Conservation (phyloP, 2,113 vertebrate species). For the Symphodus melops region DNA sequence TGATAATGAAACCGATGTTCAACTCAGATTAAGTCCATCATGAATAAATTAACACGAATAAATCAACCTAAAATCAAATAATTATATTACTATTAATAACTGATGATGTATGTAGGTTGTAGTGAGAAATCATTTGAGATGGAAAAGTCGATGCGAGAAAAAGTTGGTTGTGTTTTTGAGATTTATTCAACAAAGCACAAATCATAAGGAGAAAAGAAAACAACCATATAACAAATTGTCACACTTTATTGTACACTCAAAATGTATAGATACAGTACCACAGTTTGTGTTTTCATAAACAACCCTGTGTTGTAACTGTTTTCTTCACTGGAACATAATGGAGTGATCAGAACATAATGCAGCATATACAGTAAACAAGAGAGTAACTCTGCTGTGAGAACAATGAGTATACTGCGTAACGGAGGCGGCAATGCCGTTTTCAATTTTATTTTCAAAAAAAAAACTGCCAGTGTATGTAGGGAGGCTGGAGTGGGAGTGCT, state of each 20-base stretch:
- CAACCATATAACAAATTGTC: background rate
- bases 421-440: conserved; percentile 9
- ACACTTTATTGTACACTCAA: background rate
- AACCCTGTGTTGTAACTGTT: background rate
- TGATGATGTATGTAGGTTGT: background rate
- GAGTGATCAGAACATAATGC: conserved; percentile 24
- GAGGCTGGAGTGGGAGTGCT: conserved; percentile 61
- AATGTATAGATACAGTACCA: background rate
- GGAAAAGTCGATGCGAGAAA: background rate
- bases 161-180: too few relatives aligned
- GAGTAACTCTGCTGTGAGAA: conserved; percentile 22
- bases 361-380: conserved; percentile 23
- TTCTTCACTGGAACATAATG: conserved; percentile 22
- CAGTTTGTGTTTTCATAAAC: background rate
- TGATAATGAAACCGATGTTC: conserved; percentile 48
- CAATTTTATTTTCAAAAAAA: conserved; percentile 18
- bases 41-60: conserved; percentile 50
- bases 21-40: conserved; percentile 40
- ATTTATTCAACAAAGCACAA: background rate
- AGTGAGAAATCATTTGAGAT: background rate
- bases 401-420: conserved; percentile 13
- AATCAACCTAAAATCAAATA: background rate
- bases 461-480: conserved; percentile 57
- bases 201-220: background rate
- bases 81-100: background rate